Base-by-base conservation (phyloP, 2,888 invertebrate species). In the Caradrina kadenii region DNA sequence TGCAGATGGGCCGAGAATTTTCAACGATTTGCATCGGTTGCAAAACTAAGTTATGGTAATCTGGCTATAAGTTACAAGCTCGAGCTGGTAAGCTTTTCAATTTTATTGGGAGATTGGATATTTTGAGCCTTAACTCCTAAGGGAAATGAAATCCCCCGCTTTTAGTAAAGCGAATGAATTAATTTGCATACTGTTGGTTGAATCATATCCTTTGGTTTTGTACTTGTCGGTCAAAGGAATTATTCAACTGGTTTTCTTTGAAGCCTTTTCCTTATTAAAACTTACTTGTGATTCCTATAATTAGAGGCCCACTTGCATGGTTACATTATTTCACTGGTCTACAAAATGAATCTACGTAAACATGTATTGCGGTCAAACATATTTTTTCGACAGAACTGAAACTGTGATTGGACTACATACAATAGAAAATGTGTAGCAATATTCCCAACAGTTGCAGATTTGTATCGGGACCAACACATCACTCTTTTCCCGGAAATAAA, bases 21-120 rank as follows among this genome's bases (percentile, higher is more conserved):
- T 88, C 90, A 90, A 80, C 88, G 90, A 92, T 93, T 92, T 92
- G 93, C 93, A 93, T 93, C 90, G 85, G 89, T 89, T 89, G 91
- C 92, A 89, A 91, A 92, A 92, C 89, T 90, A 90, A 92, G 89
- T 93, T 93, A 93, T 93, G 91, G 87, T 92, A 92, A 93, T 92
- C 91, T 85, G 80, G 87, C 92, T 91, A 91, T 92, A 92, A 93
- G 90, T 93, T 92, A 92, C 91, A 91, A 89, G 87, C 87, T 88
- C 78, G 76, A 66, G 75, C 79, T 80, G 84, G 89, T 90, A 89
- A 93, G 90, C 89, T 89, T 90, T 90, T 90, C 89, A 91, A 91
- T 93, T 92, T 93, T 92, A 92, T 91, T 91, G 86, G 87, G 80
- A 86, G 85, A 86, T 79, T 79, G 71, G 72, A 69, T 82, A 83